Evolutionary conservation across 1,140 invertebrate species (phyloP).

Genomic region (Stegodyphus mimosarum): DNA sequence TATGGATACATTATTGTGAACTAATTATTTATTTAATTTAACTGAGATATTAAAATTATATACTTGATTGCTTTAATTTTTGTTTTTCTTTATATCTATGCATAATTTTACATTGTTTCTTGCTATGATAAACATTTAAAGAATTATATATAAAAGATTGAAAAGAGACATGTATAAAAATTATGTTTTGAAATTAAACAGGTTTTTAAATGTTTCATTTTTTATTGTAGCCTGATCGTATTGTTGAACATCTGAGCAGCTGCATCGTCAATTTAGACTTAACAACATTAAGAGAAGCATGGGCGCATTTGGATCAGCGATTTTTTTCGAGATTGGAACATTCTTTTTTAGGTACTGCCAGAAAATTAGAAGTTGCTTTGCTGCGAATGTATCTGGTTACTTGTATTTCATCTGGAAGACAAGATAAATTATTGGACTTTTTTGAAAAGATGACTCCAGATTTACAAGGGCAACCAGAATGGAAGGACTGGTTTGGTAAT

Average conservation of each 20-base stretch:
- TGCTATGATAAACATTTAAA: too few species aligned
- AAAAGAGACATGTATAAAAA: conserved; percentile 9
- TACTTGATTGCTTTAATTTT: too few species aligned
- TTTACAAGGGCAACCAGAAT: conserved; percentile 87
- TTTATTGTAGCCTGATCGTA: conserved; percentile 80
- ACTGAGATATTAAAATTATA: too few species aligned
- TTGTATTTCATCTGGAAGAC: conserved; percentile 81
- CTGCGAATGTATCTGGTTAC: conserved; percentile 91
- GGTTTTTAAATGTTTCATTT: conserved; percentile 3
- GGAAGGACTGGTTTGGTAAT: conserved; percentile 98
- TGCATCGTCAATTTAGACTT: conserved; percentile 84
- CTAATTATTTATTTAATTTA: too few species aligned
- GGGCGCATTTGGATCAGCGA: conserved; percentile 86
- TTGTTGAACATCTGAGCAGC: conserved; percentile 86
- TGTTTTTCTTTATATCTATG: too few species aligned
- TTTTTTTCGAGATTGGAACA: conserved; percentile 89
- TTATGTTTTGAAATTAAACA: background rate
- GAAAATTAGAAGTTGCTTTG: conserved; percentile 88
- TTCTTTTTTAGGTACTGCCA: conserved; percentile 81
- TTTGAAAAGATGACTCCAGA: conserved; percentile 88
- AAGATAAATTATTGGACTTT: conserved; percentile 90
- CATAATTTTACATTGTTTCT: too few species aligned
- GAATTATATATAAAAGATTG: too few species aligned
- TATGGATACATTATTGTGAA: too few species aligned
- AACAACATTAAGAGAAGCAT: conserved; percentile 80